A percentile compares a stretch with the other conserved stretches of the same genome.
Evolutionary conservation across 2,113 vertebrate genomes (phyloP).

Genomic region (Mastomys coucha): DNA sequence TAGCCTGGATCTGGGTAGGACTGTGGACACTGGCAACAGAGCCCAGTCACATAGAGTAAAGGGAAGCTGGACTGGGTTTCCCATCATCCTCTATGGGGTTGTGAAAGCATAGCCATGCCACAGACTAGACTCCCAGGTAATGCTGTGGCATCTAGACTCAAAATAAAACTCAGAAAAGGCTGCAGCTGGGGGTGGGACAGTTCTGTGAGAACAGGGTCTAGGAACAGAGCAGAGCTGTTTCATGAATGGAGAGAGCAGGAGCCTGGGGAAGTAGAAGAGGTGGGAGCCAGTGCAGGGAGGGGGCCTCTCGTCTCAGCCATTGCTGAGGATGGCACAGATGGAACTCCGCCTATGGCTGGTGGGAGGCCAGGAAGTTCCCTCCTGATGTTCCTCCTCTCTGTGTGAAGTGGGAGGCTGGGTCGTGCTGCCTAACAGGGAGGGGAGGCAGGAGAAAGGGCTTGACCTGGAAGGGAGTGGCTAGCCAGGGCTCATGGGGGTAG

Average conservation of each 20-base stretch:
- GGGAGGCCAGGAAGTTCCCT: conserved; percentile 82
- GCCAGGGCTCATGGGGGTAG: not conserved
- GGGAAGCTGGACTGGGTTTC: not conserved
- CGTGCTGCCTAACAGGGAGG: conserved; percentile 62
- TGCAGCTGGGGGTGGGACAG: not conserved
- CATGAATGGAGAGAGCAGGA: conserved; percentile 65
- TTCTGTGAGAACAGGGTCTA: not conserved
- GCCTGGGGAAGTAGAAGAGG: conserved; percentile 32
- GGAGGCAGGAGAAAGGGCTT: conserved; percentile 9
- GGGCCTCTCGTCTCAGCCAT: conserved; percentile 45
- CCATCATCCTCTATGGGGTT: fast-evolving
- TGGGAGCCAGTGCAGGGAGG: not conserved
- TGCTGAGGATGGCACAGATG: conserved; percentile 70
- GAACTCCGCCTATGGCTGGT: conserved; percentile 66
- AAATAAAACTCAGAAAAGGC: not conserved
- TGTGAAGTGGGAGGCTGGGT: conserved; percentile 81
- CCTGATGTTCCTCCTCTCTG: conserved; percentile 66
- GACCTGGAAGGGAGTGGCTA: not conserved
- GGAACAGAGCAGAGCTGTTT: not conserved
- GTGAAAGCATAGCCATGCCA: not conserved
- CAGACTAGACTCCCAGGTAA: not conserved
- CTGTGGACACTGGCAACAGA: not conserved
- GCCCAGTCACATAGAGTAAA: not conserved
- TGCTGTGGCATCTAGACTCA: not conserved
- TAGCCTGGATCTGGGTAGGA: not conserved